phyloP scores from a whole-genome alignment of 2,797 vertebrate genomes.

The Leptodactylus fallax region DNA sequence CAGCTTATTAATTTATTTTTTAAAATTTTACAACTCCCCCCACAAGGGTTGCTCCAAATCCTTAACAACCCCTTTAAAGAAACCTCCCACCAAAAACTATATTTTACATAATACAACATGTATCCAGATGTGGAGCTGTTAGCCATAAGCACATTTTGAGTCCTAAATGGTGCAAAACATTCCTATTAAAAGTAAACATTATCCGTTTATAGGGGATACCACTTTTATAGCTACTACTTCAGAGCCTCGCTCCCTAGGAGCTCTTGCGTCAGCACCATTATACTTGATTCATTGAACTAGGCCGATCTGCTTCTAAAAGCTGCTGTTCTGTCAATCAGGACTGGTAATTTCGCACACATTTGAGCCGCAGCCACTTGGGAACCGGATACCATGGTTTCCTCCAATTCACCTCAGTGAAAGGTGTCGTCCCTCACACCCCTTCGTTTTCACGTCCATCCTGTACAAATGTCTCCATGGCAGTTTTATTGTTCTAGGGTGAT shows the following conservation, averaged over 20 bases:
- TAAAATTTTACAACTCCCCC: no score
- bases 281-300: background rate
- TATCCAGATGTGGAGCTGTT: no score
- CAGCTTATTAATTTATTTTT: no score
- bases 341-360: slow-evolving; percentile 20
- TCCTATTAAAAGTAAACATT: no score
- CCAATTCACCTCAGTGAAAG: slow-evolving; percentile 54
- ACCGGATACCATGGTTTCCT: slow-evolving; percentile 58
- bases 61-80: no score
- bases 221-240: no score
- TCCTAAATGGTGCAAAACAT: no score
- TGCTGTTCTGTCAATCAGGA: slow-evolving; percentile 30
- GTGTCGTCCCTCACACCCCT: slow-evolving; percentile 34
- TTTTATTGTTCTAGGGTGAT: slow-evolving; percentile 34
- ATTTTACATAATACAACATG: no score
- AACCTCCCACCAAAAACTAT: no score
- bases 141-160: no score
- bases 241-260: background rate
- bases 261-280: slow-evolving; percentile 20
- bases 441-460: slow-evolving; percentile 32
- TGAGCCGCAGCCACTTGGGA: slow-evolving; percentile 44
- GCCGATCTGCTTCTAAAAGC: background rate
- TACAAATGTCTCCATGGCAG: slow-evolving; percentile 37
- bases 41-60: no score
- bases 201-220: no score